phyloP scores from a whole-genome alignment of 2,113 vertebrate genomes.

The Melospiza georgiana region DNA sequence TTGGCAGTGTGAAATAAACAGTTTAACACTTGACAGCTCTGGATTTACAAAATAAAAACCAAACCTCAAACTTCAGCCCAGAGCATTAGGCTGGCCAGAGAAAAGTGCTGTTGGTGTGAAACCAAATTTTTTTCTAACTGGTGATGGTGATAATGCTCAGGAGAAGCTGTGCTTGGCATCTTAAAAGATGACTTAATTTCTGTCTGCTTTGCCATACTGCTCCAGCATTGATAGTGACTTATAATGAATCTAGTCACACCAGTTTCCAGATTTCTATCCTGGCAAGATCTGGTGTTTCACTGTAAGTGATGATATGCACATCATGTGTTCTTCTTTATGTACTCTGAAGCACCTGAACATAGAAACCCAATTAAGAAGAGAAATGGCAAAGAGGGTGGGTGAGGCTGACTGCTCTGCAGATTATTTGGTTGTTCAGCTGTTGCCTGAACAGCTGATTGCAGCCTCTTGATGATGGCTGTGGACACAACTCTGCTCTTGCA shows the following conservation, averaged over 20 bases:
- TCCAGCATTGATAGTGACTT: neutral
- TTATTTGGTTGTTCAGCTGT: neutral
- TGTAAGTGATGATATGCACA: neutral
- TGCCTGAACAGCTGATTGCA: neutral
- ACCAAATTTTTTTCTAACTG: neutral
- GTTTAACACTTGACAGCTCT: neutral
- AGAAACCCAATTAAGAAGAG: neutral
- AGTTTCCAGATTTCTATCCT: neutral
- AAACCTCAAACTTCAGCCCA: neutral
- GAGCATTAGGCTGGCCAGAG: neutral
- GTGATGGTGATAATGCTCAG: neutral
- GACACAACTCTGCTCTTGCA: neutral
- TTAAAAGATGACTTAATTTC: neutral
- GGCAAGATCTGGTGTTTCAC: neutral
- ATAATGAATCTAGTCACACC: neutral
- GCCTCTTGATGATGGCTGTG: neutral
- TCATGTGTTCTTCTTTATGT: neutral
- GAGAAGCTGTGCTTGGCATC: neutral
- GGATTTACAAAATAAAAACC: neutral
- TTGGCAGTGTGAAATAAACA: slow-evolving; percentile 1
- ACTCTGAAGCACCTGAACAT: neutral
- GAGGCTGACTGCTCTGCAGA: neutral
- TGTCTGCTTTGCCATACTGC: neutral
- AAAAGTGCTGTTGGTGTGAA: neutral
- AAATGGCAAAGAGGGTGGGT: neutral